Evolutionary conservation across 2,888 invertebrate species (phyloP).

Genomic region (Chrysina gloriosa): DNA sequence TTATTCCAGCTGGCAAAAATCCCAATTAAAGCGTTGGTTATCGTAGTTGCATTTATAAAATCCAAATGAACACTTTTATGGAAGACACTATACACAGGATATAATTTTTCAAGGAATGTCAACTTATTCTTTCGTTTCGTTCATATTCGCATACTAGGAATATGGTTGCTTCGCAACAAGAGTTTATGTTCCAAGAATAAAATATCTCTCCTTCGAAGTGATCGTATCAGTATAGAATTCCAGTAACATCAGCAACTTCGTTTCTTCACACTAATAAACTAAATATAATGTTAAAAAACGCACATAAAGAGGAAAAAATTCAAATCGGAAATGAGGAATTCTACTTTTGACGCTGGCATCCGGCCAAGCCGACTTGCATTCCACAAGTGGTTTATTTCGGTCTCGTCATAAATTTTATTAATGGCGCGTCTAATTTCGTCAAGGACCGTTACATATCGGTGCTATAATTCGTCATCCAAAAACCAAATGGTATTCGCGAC

Average conservation of each 20-base stretch:
- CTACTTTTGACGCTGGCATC: slow-evolving; percentile 17
- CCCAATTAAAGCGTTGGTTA: too few relatives aligned
- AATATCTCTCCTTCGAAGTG: too few relatives aligned
- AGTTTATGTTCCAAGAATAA: too few relatives aligned
- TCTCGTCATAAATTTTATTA: slow-evolving; percentile 43
- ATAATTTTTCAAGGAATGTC: too few relatives aligned
- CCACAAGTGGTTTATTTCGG: slow-evolving; percentile 44
- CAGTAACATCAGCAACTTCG: not conserved
- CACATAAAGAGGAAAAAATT: not conserved
- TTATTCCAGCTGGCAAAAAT: too few relatives aligned
- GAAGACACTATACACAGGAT: too few relatives aligned
- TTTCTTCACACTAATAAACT: not conserved
- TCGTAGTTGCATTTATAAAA: too few relatives aligned
- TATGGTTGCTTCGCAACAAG: too few relatives aligned
- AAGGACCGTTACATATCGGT: slow-evolving; percentile 43
- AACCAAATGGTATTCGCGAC: slow-evolving; percentile 15
- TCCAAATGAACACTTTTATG: too few relatives aligned
- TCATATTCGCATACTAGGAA: too few relatives aligned
- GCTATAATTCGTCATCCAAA: slow-evolving; percentile 37
- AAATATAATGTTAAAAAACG: not conserved
- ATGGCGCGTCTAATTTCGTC: slow-evolving; percentile 43
- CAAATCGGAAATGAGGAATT: slow-evolving; percentile 9
- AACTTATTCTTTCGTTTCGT: too few relatives aligned
- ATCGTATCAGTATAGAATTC: too few relatives aligned
- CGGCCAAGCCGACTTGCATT: slow-evolving; percentile 38